phyloP scores from a whole-genome alignment of 1,140 invertebrate species.

The Lordiphosa mommai region DNA sequence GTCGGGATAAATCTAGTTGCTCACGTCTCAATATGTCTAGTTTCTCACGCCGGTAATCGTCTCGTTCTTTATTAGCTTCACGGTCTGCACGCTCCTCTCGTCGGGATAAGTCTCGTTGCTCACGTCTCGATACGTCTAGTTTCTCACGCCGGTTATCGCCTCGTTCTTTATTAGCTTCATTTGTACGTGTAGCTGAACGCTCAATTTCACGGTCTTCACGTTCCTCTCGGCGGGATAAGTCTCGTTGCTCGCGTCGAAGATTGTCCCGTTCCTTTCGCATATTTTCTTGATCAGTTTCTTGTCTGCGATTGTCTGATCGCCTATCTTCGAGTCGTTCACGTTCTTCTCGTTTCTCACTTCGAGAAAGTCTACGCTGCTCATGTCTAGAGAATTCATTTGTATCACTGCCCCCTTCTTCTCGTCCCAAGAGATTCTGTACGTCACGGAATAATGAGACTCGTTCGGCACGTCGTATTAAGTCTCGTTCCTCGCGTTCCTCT shows the following conservation, averaged over 20 bases:
- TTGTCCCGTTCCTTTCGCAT: background rate
- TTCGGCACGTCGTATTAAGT: background rate
- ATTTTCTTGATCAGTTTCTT: background rate
- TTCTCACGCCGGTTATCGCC: background rate
- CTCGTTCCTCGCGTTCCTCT: background rate
- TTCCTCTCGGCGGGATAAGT: background rate
- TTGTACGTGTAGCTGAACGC: too few relatives aligned
- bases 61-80: too few relatives aligned
- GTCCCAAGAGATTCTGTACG: background rate
- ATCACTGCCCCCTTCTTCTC: background rate
- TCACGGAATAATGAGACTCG: too few relatives aligned
- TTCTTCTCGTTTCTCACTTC: too few relatives aligned
- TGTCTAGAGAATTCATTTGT: background rate
- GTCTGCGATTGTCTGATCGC: background rate
- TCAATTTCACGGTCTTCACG: background rate
- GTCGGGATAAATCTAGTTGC: background rate
- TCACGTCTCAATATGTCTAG: too few relatives aligned
- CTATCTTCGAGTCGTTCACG: background rate
- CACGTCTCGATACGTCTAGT: too few relatives aligned
- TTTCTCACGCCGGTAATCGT: background rate
- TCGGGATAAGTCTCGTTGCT: background rate
- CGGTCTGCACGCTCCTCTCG: too few relatives aligned
- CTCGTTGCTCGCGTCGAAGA: background rate
- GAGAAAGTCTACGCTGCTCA: background rate
- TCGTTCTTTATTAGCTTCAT: background rate